These are phyloP conservation scores for Acestrorhynchus altus DNA, from an alignment of 2,797 vertebrate species.

Conservation along the genomic window DNA sequence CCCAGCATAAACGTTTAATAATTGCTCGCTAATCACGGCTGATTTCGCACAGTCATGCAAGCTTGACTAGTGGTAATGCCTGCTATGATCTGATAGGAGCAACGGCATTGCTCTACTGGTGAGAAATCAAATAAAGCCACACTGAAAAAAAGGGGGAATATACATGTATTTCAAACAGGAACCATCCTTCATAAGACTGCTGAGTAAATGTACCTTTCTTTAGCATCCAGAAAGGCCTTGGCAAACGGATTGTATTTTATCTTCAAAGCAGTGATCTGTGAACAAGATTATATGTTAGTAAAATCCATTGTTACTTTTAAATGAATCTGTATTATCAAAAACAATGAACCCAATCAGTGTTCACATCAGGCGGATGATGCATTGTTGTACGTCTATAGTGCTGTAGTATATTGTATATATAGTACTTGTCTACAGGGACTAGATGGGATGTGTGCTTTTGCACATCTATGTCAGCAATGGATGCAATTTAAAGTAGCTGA, in stretches of 20 bases:
- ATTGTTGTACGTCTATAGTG: background rate
- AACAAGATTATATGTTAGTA: slow-evolving; percentile 53
- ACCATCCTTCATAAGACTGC: slow-evolving; percentile 5
- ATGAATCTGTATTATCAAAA: background rate
- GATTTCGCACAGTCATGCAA: slow-evolving; percentile 64
- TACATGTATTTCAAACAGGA: background rate
- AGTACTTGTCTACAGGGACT: too few species aligned
- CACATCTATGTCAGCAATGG: too few species aligned
- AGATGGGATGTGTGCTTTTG: too few species aligned
- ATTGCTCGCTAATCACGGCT: slow-evolving; percentile 62
- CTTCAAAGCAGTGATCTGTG: slow-evolving; percentile 95
- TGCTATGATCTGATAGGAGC: slow-evolving; percentile 51
- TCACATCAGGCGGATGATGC: background rate
- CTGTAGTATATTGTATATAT: too few species aligned
- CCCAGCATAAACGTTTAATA: slow-evolving; percentile 61
- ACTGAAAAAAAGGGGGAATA: background rate
- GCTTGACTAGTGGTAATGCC: slow-evolving; percentile 57
- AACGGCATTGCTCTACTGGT: background rate
- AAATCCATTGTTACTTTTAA: background rate
- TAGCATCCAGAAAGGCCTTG: slow-evolving; percentile 95
- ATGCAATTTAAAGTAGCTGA: too few species aligned
- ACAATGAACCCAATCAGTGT: background rate
- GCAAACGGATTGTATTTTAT: slow-evolving; percentile 97
- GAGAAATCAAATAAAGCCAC: background rate
- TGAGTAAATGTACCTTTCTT: slow-evolving; percentile 82